Base-by-base conservation (phyloP, 2,888 invertebrate species). In the Drosophila limbata region DNA sequence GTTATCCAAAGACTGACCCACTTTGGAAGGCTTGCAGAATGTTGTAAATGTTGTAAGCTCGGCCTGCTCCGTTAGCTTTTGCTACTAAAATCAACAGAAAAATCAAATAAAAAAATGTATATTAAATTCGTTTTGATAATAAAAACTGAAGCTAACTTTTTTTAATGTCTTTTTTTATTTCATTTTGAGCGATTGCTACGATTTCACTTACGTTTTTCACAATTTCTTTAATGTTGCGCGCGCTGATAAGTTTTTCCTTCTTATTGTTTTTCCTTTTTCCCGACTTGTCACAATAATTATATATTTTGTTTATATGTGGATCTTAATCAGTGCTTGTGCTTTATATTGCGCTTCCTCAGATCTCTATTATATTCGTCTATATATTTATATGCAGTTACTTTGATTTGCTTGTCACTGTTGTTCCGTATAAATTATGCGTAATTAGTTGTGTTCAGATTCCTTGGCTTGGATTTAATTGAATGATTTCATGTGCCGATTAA, bases 191-290 rank as follows among this genome's bases (percentile, higher is more conserved):
- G 62, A 28, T 47, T 72, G 56, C 64, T 60, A 62, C n/a, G 78
- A 69, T 79, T 77, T 78, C 59, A 79, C 74, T 71, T 64, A 81
- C 76, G 55, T 59, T 78, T 77, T 73, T 47, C 39, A 69, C 71
- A 73, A 64, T 62, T 45, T 40, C 39, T 57, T 69, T 17, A 55
- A 65, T 57, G 44, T 56, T 64, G 50, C 56, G 50, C 51, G 35
- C 50, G 59, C 65, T 77, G 75, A 74, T 78, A 71, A 62, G 52
- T 72, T 73, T 53, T 61, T 19, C 47, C 9, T 42, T 48, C n/a
- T n/a, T n/a, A n/a, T 25, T 25, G 47, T 72, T 73, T 53, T 61
- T n/a, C 47, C 35, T 42, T 44, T 63, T 60, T 62, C 48, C 28
- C 15, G 13, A 63, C 25, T 56, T 47, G 51, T 56, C 35, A 63